Base-by-base conservation (phyloP, 2,113 vertebrate species). In the Onychostoma macrolepis region DNA sequence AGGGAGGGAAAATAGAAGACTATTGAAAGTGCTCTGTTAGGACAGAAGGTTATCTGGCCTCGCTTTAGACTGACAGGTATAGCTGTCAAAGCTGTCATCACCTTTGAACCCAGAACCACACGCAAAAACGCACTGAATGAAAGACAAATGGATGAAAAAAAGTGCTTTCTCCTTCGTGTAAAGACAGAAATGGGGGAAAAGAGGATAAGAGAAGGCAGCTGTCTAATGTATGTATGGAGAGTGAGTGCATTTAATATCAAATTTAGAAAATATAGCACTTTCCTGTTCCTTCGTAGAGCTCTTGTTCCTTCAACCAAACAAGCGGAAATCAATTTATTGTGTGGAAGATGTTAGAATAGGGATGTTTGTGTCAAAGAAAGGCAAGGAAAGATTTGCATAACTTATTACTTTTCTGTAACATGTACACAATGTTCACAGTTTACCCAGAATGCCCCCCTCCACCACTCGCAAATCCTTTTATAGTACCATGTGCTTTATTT, bases 21-120 rank as follows among this genome's bases (percentile, higher is more conserved):
- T 96, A 96, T 97, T 97, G 96, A 97, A 96, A 91, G 92, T 91
- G 93, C 93, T 93, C 92, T 94, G 85, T 94, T 87, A 94, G 96
- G 96, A 96, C 97, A 96, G 97, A 97, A 95, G 97, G 97, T 99
- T 97, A 98, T 97, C 97, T 95, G 95, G 91, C 91, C 92, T 94
- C 96, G 95, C 96, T 96, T 93, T 90, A 94, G 93, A 93, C 92
- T 90, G 92, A 94, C 94, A 92, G 94, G 94, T 95, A 93, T 94
- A 93, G 90, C 92, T 95, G 93, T 95, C 93, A 95, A 93, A 93
- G 90, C 92, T 93, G 93, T 92, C 92, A 90, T 80, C 91, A 91
- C 91, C 92, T 91, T 88, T 92, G 93, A 90, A 92, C 92, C 90
- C 89, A 6, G 2, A 87, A 88, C 89, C 85, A 90, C 88, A 87